Evolutionary conservation across 2,113 vertebrate genomes (phyloP).

Genomic region (Pelobates fuscus): DNA sequence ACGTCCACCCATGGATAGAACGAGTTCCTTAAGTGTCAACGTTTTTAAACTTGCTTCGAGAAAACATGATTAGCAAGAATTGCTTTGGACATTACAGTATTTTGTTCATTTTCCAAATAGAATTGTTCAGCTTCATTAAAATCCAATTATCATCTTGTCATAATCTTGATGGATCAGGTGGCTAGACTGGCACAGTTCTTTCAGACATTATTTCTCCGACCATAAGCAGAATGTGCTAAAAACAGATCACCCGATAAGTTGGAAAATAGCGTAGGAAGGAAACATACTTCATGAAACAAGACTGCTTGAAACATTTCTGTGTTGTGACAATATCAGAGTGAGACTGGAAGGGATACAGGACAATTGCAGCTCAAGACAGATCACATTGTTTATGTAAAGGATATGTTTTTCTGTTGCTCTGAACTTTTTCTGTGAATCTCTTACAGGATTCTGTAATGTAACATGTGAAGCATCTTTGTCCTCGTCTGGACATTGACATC

Average conservation of each 20-base stretch:
- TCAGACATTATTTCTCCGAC: slow-evolving; percentile 7
- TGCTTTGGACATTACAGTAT: too few relatives aligned
- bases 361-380: slow-evolving; percentile 11
- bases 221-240: slow-evolving; percentile 40
- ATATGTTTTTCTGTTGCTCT: slow-evolving; percentile 27
- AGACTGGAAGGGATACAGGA: slow-evolving; percentile 46
- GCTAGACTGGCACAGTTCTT: slow-evolving; percentile 11
- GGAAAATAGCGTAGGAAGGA: slow-evolving; percentile 43
- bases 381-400: slow-evolving; percentile 31
- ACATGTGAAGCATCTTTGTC: too few relatives aligned
- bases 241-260: slow-evolving; percentile 35
- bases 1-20: too few relatives aligned
- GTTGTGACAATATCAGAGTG: slow-evolving; percentile 34
- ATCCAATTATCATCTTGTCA: slow-evolving; percentile 38
- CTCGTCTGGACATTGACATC: too few relatives aligned
- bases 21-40: too few relatives aligned
- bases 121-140: slow-evolving; percentile 25
- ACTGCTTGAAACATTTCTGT: slow-evolving; percentile 43
- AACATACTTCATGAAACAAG: slow-evolving; percentile 37
- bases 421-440: slow-evolving; percentile 12
- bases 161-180: not conserved
- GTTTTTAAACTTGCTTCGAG: too few relatives aligned
- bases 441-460: not conserved
- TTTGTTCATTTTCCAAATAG: slow-evolving; percentile 2
- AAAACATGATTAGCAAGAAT: too few relatives aligned